These are phyloP conservation scores for Apodemia mormo DNA, from an alignment of 2,888 invertebrate species.

Conservation along the genomic window DNA sequence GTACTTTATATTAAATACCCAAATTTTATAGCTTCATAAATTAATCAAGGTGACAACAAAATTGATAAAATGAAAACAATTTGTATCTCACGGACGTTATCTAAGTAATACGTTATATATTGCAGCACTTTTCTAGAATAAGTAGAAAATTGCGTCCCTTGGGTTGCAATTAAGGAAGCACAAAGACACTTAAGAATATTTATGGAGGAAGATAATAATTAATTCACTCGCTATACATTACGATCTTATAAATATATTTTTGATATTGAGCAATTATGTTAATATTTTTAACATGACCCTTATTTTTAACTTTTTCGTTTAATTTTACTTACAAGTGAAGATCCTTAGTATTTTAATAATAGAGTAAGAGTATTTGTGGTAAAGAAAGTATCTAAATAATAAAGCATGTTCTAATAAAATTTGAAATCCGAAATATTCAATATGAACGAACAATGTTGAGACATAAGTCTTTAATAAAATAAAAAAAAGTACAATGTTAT, in stretches of 20 bases:
- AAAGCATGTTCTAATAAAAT: too few relatives aligned
- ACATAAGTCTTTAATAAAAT: too few relatives aligned
- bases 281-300: not conserved
- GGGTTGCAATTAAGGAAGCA: constrained; percentile 9
- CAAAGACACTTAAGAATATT: constrained; percentile 16
- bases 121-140: constrained; percentile 1
- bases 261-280: not conserved
- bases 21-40: too few relatives aligned
- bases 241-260: not conserved
- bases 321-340: not conserved
- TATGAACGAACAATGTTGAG: too few relatives aligned
- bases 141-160: constrained; percentile 2
- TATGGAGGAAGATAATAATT: constrained; percentile 3
- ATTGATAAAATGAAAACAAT: too few relatives aligned
- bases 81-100: not conserved
- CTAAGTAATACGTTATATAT: not conserved
- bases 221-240: constrained; percentile 8
- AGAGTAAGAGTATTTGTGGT: not conserved
- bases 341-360: not conserved
- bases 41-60: too few relatives aligned
- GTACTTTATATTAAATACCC: too few relatives aligned
- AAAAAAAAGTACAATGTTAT: too few relatives aligned
- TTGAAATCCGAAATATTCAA: too few relatives aligned
- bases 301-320: not conserved
- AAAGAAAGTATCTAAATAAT: too few relatives aligned